Conservation (phyloP, 2,888 invertebrate species). For the Papilio demoleus region DNA sequence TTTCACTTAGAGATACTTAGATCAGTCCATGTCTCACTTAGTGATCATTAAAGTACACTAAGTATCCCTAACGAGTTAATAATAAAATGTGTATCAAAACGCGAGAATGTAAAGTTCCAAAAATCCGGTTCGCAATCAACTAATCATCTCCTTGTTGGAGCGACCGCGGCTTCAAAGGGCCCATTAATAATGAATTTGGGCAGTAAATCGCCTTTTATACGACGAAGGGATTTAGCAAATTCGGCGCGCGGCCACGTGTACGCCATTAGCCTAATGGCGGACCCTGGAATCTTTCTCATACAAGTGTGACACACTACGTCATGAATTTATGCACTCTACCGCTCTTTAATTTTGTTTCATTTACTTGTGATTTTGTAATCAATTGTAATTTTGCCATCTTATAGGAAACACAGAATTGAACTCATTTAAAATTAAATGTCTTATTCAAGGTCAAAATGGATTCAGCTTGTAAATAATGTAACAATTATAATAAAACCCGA, state of each 20-base stretch:
- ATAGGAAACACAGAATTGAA: not conserved
- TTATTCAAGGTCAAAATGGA: no score
- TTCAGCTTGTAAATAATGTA: no score
- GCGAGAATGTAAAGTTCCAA: constrained; percentile 45
- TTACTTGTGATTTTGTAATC: not conserved
- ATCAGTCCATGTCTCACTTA: no score
- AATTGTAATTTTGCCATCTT: not conserved
- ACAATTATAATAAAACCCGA: no score
- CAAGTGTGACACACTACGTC: constrained; percentile 38
- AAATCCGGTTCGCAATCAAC: constrained; percentile 70
- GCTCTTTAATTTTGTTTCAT: constrained; percentile 24
- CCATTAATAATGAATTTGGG: constrained; percentile 81
- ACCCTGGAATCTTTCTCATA: constrained; percentile 66
- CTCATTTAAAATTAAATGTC: no score
- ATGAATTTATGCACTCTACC: constrained; percentile 34
- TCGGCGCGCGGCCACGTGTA: constrained; percentile 71
- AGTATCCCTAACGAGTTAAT: no score
- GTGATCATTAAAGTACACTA: no score
- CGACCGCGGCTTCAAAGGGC: constrained; percentile 68
- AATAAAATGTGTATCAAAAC: not conserved
- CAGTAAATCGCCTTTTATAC: constrained; percentile 78
- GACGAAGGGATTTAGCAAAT: constrained; percentile 74
- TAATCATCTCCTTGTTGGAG: constrained; percentile 69
- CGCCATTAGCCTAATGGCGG: constrained; percentile 77
- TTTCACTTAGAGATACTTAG: no score